Evolutionary conservation across 2,797 vertebrate species (phyloP).

Genomic region (Halcyon badia): DNA sequence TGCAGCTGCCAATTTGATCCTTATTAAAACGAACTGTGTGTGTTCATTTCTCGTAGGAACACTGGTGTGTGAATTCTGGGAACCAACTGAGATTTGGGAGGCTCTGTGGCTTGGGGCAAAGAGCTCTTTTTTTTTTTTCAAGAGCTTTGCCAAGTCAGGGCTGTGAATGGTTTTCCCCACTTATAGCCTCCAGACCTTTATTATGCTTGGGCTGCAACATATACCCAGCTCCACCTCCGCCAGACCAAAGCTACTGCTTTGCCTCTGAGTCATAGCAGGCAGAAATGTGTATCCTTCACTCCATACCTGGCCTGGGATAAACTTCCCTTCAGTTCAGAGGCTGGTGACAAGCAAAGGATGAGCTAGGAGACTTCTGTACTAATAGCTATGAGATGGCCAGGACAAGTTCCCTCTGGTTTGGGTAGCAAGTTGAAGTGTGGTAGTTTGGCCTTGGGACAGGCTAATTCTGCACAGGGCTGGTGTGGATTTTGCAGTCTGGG

Average conservation of each 20-base stretch:
- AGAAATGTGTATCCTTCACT: background rate
- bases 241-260: constrained; percentile 56
- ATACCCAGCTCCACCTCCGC: constrained; percentile 24
- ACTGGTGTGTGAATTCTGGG: constrained; percentile 62
- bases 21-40: constrained; percentile 37
- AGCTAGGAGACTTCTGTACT: background rate
- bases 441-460: background rate
- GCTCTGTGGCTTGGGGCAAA: constrained; percentile 57
- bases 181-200: constrained; percentile 67
- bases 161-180: constrained; percentile 65
- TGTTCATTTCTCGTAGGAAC: constrained; percentile 62
- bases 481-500: background rate
- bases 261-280: constrained; percentile 45
- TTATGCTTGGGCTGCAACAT: constrained; percentile 65
- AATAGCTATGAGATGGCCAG: fast-evolving
- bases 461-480: background rate
- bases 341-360: background rate
- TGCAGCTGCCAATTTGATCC: constrained; percentile 10
- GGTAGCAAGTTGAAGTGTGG: fast-evolving
- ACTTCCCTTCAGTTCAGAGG: background rate
- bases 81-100: constrained; percentile 58
- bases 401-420: background rate
- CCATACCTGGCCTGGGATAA: background rate
- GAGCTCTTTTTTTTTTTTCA: background rate
- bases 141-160: constrained; percentile 50